These are phyloP conservation scores for Melanchra persicariae DNA, from an alignment of 2,888 invertebrate species.

Conservation along the genomic window DNA sequence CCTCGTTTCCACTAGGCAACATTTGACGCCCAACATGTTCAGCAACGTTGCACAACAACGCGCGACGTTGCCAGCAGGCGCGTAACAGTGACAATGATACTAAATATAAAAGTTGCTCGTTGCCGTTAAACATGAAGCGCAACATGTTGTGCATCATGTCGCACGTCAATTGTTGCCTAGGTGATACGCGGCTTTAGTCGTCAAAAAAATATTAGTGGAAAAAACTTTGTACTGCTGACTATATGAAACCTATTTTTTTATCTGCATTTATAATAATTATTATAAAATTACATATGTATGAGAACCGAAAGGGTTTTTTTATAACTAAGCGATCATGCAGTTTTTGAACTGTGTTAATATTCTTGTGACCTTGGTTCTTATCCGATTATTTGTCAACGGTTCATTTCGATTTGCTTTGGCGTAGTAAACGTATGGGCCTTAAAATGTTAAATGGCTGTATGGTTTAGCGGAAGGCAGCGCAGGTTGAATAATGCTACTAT, in stretches of 20 bases:
- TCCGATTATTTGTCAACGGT: not conserved
- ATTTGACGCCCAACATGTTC: no score
- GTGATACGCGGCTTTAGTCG: no score
- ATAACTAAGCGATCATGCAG: constrained; percentile 3
- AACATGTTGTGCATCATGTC: no score
- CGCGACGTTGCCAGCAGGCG: no score
- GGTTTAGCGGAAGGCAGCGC: not conserved
- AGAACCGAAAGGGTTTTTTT: constrained; percentile 1
- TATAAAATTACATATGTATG: constrained; percentile 16
- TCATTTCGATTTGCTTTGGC: no score
- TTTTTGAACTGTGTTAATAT: constrained; percentile 6
- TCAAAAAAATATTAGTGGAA: not conserved
- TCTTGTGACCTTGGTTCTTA: not conserved
- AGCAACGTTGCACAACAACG: no score
- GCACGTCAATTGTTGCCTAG: no score
- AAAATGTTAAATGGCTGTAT: not conserved
- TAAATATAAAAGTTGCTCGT: no score
- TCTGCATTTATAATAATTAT: constrained; percentile 21
- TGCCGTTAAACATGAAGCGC: no score
- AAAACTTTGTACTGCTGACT: not conserved
- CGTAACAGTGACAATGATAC: no score
- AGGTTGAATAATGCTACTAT: not conserved
- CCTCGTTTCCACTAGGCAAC: no score
- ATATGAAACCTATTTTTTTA: constrained; percentile 21
- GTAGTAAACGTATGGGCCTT: not conserved